Evolutionary conservation across 2,888 invertebrate species (phyloP).

Genomic region (Entomobrya multifasciata): DNA sequence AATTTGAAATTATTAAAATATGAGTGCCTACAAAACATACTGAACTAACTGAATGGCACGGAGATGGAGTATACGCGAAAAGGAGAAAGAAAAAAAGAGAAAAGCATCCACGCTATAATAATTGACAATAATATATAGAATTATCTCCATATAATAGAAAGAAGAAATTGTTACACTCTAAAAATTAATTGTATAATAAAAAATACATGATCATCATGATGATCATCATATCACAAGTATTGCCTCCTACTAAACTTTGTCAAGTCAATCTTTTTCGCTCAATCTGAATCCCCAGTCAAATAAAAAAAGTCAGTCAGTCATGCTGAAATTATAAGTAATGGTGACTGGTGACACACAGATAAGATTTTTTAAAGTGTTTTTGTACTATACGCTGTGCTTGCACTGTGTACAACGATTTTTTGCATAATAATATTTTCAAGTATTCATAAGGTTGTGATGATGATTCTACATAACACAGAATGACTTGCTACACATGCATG

Average conservation of each 20-base stretch:
- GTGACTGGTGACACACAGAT: no score
- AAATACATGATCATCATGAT: background rate
- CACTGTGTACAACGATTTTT: no score
- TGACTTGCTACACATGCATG: background rate
- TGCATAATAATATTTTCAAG: background rate
- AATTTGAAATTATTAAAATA: conserved; percentile 65
- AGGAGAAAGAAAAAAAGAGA: conserved; percentile 24
- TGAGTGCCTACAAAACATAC: conserved; percentile 2
- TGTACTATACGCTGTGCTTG: background rate
- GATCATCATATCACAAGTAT: background rate
- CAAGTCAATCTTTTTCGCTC: no score
- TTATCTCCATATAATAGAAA: conserved; percentile 6
- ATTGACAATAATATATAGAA: conserved; percentile 34
- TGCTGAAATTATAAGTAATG: background rate
- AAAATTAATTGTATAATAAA: background rate
- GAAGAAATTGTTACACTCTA: no score
- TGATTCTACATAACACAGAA: no score
- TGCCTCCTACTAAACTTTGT: no score
- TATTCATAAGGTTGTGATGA: no score
- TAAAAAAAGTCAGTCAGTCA: background rate
- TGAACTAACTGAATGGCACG: conserved; percentile 8
- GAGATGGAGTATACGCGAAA: background rate
- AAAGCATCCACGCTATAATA: conserved; percentile 5
- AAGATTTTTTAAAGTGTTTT: background rate
- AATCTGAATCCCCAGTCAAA: background rate